A percentile compares a stretch with the other conserved stretches of the same genome.
Evolutionary conservation across 2,797 vertebrate species (phyloP).

Genomic region (Synanceia verrucosa): DNA sequence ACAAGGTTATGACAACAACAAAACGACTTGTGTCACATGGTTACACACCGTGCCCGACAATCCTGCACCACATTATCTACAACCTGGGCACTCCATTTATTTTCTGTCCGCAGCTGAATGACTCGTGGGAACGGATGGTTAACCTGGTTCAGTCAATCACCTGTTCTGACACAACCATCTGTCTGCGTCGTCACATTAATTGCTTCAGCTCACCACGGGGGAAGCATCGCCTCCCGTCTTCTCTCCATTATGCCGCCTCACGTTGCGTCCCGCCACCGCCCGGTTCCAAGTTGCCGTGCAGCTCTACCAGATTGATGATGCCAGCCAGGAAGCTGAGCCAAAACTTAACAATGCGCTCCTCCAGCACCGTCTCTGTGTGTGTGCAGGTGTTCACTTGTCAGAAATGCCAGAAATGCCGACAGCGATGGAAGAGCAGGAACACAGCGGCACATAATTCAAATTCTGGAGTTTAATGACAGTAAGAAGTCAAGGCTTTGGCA

Average conservation of each 20-base stretch:
- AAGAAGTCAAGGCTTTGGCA: neutral
- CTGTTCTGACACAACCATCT: constrained; percentile 44
- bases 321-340: constrained; percentile 12
- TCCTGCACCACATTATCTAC: neutral
- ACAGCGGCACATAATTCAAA: neutral
- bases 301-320: constrained; percentile 18
- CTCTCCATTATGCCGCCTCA: constrained; percentile 32
- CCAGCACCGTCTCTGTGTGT: neutral
- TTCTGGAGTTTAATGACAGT: neutral
- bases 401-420: neutral
- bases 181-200: constrained; percentile 48
- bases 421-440: neutral
- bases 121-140: neutral
- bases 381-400: constrained; percentile 16
- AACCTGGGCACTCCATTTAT: neutral
- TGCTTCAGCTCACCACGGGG: constrained; percentile 23
- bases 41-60: neutral
- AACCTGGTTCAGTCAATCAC: constrained; percentile 57
- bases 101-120: neutral
- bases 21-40: neutral
- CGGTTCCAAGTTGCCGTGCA: constrained; percentile 19
- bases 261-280: constrained; percentile 34
- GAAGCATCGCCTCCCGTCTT: constrained; percentile 27
- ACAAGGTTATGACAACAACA: constrained; percentile 1
- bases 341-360: constrained; percentile 16